phyloP scores from a whole-genome alignment of 1,140 invertebrate species.

The Nasonia giraulti region DNA sequence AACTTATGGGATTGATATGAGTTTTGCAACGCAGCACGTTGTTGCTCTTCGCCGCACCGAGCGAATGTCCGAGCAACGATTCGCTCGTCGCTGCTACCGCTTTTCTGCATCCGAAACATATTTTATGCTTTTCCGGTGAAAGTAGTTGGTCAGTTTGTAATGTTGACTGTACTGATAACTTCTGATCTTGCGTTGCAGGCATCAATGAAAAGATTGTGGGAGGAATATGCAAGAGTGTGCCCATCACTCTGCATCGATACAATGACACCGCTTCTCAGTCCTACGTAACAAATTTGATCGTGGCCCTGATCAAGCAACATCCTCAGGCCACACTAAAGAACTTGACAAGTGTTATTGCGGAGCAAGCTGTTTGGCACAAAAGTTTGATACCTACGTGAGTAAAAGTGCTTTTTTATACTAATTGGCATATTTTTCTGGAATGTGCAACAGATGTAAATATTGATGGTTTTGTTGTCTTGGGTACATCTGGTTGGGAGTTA shows the following conservation, averaged over 20 bases:
- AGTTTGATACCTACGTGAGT: constrained; percentile 82
- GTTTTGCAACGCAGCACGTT: not conserved
- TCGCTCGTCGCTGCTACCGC: not conserved
- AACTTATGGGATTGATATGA: not conserved
- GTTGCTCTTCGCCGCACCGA: not conserved
- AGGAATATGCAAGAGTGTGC: constrained; percentile 85
- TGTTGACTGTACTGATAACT: not conserved
- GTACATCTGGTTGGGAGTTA: too few species aligned
- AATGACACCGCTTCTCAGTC: constrained; percentile 85
- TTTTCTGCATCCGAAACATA: constrained; percentile 22
- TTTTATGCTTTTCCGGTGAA: not conserved
- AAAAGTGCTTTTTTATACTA: constrained; percentile 7
- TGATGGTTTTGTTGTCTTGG: too few species aligned
- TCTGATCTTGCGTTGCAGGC: constrained; percentile 74
- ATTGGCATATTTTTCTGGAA: not conserved
- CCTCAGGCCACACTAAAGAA: constrained; percentile 82
- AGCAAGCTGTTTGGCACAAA: constrained; percentile 77
- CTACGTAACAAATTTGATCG: constrained; percentile 82
- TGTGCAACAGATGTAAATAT: not conserved
- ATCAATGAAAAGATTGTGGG: constrained; percentile 85
- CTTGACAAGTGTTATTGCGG: constrained; percentile 79
- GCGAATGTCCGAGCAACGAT: not conserved
- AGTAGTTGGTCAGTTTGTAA: not conserved
- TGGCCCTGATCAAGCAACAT: constrained; percentile 79
- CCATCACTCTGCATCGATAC: constrained; percentile 84